A percentile compares a stretch with the other conserved stretches of the same genome.
Evolutionary conservation across 92 coral and sea anemone genomes (phyloP).

Genomic region (Actinostola sp.): DNA sequence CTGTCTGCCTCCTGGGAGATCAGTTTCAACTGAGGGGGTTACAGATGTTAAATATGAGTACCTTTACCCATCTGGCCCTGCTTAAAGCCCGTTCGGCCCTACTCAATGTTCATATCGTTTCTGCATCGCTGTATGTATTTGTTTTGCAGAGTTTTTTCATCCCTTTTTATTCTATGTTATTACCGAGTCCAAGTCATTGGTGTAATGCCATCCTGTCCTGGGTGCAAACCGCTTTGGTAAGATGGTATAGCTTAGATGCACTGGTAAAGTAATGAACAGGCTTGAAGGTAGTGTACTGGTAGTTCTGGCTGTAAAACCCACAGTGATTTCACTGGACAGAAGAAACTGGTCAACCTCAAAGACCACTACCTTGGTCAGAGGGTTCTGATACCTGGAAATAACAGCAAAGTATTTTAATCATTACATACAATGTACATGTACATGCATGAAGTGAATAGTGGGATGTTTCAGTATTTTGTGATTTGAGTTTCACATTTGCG

Average conservation of each 20-base stretch:
- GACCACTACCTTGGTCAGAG: conserved; percentile 65
- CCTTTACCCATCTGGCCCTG: too few relatives aligned
- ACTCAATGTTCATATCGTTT: too few relatives aligned
- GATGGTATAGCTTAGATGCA: conserved; percentile 65
- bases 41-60: too few relatives aligned
- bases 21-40: too few relatives aligned
- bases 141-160: too few relatives aligned
- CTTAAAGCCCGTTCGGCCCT: too few relatives aligned
- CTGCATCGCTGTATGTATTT: background rate
- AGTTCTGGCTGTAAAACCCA: conserved; percentile 70
- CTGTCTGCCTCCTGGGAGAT: too few relatives aligned
- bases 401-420: background rate
- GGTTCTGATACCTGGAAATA: conserved; percentile 57
- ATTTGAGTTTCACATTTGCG: too few relatives aligned
- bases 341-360: conserved; percentile 53
- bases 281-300: conserved; percentile 62
- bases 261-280: conserved; percentile 54
- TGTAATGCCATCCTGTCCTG: conserved; percentile 55
- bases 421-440: too few relatives aligned
- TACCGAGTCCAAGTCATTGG: conserved; percentile 47
- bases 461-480: too few relatives aligned
- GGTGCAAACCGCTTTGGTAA: conserved; percentile 58
- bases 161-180: background rate
- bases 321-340: conserved; percentile 28
- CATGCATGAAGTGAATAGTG: too few relatives aligned